Conservation (phyloP, 2,797 vertebrate genomes). For the Xyrichtys novacula region DNA sequence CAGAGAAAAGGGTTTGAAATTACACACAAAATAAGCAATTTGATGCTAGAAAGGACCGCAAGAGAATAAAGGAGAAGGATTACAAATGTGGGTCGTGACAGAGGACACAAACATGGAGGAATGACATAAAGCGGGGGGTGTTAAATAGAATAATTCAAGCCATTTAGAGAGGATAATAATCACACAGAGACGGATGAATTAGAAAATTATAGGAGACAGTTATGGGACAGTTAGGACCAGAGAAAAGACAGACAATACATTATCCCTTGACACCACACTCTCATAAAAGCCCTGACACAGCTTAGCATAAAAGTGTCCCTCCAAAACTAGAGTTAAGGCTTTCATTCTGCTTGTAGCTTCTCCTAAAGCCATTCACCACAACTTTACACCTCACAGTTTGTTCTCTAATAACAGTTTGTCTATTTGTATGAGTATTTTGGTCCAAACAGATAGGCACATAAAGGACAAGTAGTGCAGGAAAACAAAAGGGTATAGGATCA, state of each 20-base stretch:
- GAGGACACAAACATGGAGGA: neutral
- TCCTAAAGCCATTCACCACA: slow-evolving; percentile 31
- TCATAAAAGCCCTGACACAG: slow-evolving; percentile 24
- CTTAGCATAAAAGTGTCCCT: slow-evolving; percentile 22
- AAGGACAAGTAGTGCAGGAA: neutral
- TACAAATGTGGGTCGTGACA: slow-evolving; percentile 6
- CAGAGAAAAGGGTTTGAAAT: neutral
- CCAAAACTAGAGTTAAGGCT: slow-evolving; percentile 56
- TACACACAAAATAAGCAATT: neutral
- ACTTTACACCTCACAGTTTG: slow-evolving; percentile 20
- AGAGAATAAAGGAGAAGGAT: neutral
- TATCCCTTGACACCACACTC: slow-evolving; percentile 12
- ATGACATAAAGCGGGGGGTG: slow-evolving; percentile 4
- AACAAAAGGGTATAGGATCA: slow-evolving; percentile 1
- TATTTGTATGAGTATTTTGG: neutral
- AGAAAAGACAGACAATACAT: slow-evolving; percentile 9
- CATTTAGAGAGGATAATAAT: slow-evolving; percentile 1
- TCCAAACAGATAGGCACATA: neutral
- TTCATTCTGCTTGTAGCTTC: slow-evolving; percentile 56
- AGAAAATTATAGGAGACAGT: neutral
- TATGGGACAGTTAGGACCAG: neutral
- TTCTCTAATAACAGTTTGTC: slow-evolving; percentile 8
- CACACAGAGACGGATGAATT: slow-evolving; percentile 16
- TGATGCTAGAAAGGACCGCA: neutral
- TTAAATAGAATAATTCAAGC: slow-evolving; percentile 5